Evolutionary conservation across 2,113 vertebrate genomes (phyloP).

Genomic region (Paramormyrops kingsleyae): DNA sequence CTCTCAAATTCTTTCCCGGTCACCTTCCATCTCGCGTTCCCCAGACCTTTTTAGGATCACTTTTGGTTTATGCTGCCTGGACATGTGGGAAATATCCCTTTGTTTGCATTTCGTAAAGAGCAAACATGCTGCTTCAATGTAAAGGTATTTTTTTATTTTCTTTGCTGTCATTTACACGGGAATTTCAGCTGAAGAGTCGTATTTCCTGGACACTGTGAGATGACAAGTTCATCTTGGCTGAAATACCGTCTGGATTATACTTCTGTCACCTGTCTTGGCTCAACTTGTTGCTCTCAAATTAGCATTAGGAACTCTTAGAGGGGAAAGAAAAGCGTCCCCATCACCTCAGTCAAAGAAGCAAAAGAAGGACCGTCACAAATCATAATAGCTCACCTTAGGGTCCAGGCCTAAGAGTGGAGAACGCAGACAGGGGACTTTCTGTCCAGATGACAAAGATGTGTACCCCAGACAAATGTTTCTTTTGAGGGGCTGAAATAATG

Average conservation of each 20-base stretch:
- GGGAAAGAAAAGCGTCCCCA: background rate
- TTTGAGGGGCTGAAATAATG: background rate
- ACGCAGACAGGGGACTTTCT: background rate
- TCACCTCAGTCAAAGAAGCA: background rate
- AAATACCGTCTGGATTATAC: background rate
- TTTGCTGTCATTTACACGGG: background rate
- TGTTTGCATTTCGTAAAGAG: background rate
- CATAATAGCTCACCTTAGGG: background rate
- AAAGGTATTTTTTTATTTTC: background rate
- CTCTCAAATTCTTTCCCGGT: background rate
- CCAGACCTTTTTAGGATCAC: background rate
- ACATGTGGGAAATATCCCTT: background rate
- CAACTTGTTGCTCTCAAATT: background rate
- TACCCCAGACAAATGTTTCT: background rate
- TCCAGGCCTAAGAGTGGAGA: background rate
- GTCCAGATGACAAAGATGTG: background rate
- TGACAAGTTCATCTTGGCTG: background rate
- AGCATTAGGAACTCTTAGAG: background rate
- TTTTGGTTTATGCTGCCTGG: background rate
- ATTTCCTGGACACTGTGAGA: background rate
- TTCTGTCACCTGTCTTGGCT: background rate
- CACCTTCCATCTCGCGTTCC: background rate
- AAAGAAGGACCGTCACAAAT: background rate
- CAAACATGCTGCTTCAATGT: background rate
- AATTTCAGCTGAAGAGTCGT: background rate